Evolutionary conservation across 2,113 vertebrate species (phyloP), one percentile per base, ranked within the genome.

Genomic region (Haliaeetus leucogaster): DNA sequence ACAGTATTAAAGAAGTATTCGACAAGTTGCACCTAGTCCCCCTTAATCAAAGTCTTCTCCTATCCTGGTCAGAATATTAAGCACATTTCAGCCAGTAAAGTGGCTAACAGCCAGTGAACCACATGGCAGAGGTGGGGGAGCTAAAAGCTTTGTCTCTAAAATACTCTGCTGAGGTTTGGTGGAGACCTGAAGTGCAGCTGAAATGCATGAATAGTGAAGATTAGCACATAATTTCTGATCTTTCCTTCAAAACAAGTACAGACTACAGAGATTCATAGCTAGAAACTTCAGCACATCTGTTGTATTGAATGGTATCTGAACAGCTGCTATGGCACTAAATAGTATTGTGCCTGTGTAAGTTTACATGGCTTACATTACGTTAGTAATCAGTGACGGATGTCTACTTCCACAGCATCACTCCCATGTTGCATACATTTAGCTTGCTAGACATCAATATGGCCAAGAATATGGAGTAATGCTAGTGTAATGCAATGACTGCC

Each of bases 121-220:
- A 73, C 17, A 23, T 2, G 16, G 16, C 4, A 16, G 50, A 6
- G 9, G 10, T 21, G 23, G 4, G 10, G 27, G 5, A 4, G 3
- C 19, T 48, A 27, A 71, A 56, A 45, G 29, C 10, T 38, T 58
- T 42, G 18, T 67, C 85, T 76, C 70, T 89, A 61, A 68, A 72
- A 67, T 29, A 78, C 15, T 40, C 29, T 78, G 48, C 18, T 32
- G 56, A 89, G 67, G 48, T 67, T 95, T 34, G 8, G 8, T 65
- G 79, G 85, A 84, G 38, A 70, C 21, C 45, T 72, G 30, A 62
- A 77, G 30, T 56, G 56, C 62, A 23, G 34, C 20, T 63, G 16
- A 26, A 17, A 65, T 50, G 26, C 26, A 23, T 21, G 17, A 36
- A 32, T 32, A 82, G n/a, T 11, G 18, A 61, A 65, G 40, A n/a